phyloP scores from a whole-genome alignment of 64 coral and sea anemone genomes.

The Pocillopora damicornis region DNA sequence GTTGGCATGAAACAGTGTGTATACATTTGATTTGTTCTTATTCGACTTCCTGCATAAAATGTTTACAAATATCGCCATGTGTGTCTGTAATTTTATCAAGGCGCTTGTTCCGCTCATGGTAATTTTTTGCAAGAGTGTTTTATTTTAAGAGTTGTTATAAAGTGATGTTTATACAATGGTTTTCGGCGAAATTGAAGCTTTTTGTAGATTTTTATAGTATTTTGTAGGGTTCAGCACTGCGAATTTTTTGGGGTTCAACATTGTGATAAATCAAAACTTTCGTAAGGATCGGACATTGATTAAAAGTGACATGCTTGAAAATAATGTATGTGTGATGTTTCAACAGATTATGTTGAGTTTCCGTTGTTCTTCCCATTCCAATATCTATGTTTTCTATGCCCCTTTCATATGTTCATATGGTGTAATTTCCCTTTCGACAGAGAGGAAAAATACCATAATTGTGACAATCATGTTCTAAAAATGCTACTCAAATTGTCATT shows the following conservation, averaged over 20 bases:
- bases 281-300: too few species aligned
- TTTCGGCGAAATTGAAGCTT: background rate
- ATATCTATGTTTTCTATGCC: background rate
- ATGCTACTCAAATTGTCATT: background rate
- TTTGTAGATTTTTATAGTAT: too few species aligned
- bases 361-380: background rate
- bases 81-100: background rate
- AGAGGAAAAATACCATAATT: background rate
- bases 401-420: background rate
- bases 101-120: background rate
- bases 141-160: slow-evolving; percentile 7
- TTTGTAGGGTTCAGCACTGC: too few species aligned
- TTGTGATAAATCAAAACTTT: too few species aligned
- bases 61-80: background rate
- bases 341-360: background rate
- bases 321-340: background rate
- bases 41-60: background rate
- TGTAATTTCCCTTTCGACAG: background rate
- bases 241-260: too few species aligned
- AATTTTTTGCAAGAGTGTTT: background rate
- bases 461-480: background rate
- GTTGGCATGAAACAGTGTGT: background rate
- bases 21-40: slow-evolving; percentile 7
- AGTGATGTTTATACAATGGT: background rate
- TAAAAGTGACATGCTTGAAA: too few species aligned